A percentile compares a stretch with the other conserved stretches of the same genome.
Conservation (phyloP, 1,140 invertebrate species). For the Neodiprion pinetum region DNA sequence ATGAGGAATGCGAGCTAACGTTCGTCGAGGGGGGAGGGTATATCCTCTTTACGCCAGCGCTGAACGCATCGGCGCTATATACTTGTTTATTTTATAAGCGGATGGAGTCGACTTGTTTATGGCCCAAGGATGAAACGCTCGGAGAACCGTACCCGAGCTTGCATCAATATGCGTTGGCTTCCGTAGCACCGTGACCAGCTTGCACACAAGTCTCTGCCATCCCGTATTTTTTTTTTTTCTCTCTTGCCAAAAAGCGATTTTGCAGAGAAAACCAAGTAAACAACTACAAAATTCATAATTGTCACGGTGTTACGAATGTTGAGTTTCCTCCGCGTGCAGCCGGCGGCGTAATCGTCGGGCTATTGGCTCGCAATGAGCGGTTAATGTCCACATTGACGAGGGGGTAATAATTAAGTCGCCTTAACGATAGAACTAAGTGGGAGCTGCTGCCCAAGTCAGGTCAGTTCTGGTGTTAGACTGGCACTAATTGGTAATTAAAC, state of each 20-base stretch:
- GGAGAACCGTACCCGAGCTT: not conserved
- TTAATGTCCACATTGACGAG: not conserved
- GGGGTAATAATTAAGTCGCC: not conserved
- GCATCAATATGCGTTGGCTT: not conserved
- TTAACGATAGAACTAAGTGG: not conserved
- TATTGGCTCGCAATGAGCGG: not conserved
- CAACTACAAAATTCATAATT: too few relatives aligned
- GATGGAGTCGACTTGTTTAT: slow-evolving; percentile 57
- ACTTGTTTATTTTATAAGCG: slow-evolving; percentile 56
- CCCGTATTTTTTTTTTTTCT: too few relatives aligned
- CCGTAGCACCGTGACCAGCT: not conserved
- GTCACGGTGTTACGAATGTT: too few relatives aligned
- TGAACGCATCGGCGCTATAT: slow-evolving; percentile 41
- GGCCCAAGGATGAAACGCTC: slow-evolving; percentile 26
- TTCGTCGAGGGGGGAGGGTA: slow-evolving; percentile 35
- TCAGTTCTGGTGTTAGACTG: slow-evolving; percentile 7
- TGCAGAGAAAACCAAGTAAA: too few relatives aligned
- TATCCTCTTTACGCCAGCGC: slow-evolving; percentile 28
- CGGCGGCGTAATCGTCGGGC: too few relatives aligned
- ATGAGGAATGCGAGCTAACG: slow-evolving; percentile 50
- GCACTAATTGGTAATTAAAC: slow-evolving; percentile 5
- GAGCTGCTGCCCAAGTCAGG: not conserved
- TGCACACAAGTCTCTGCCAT: too few relatives aligned
- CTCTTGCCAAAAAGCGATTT: too few relatives aligned
- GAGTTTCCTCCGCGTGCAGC: too few relatives aligned